Evolutionary conservation across 2,113 vertebrate genomes (phyloP).

Genomic region (Hymenochirus boettgeri): DNA sequence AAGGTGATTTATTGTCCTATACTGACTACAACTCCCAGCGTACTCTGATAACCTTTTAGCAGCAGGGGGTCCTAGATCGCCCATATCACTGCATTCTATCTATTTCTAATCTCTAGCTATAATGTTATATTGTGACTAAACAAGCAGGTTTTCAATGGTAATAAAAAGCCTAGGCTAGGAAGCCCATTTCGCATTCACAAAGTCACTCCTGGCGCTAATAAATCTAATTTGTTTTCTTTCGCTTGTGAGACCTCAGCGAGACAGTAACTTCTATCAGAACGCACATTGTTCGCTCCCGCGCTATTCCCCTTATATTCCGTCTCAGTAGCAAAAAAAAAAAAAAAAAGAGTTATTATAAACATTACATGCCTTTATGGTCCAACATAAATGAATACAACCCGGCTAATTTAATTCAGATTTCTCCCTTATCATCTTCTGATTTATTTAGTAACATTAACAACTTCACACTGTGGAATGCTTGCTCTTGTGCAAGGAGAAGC

Average conservation of each 20-base stretch:
- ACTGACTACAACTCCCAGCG: no score
- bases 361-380: slow-evolving; percentile 33
- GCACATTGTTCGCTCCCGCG: slow-evolving; percentile 18
- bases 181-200: slow-evolving; percentile 15
- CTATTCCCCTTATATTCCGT: slow-evolving; percentile 18
- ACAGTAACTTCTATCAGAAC: slow-evolving; percentile 12
- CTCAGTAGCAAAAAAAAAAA: slow-evolving; percentile 6
- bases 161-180: slow-evolving; percentile 8
- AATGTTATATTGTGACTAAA: not conserved
- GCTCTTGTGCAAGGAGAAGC: slow-evolving; percentile 25
- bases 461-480: slow-evolving; percentile 35
- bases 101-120: no score
- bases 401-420: slow-evolving; percentile 42
- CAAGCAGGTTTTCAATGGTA: not conserved
- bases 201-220: slow-evolving; percentile 14
- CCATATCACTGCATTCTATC: no score
- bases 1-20: no score
- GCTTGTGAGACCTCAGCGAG: slow-evolving; percentile 15
- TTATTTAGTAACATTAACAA: slow-evolving; percentile 41
- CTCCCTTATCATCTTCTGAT: slow-evolving; percentile 37
- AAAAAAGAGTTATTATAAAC: slow-evolving; percentile 39
- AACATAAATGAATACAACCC: slow-evolving; percentile 41
- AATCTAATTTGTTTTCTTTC: slow-evolving; percentile 18
- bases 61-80: no score
- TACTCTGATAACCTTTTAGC: no score